Conservation (phyloP, 2,888 invertebrate genomes). For the Merodon equestris region DNA sequence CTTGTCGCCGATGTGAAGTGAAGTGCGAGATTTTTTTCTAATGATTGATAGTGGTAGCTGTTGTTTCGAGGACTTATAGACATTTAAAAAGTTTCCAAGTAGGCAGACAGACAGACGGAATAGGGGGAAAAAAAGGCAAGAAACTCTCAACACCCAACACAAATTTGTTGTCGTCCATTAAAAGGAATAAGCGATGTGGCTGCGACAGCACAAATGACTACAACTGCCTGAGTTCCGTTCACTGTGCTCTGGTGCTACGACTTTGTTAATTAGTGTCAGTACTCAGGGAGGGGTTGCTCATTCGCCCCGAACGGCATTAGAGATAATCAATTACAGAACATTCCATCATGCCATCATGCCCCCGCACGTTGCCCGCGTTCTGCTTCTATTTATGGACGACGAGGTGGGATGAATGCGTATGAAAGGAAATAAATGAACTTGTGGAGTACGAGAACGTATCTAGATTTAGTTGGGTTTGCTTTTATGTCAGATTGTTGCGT, state of each 20-base stretch:
- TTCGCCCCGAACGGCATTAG: too few relatives aligned
- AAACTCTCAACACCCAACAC: neutral
- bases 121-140: too few relatives aligned
- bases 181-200: conserved; percentile 5
- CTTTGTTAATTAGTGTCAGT: conserved; percentile 43
- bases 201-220: conserved; percentile 36
- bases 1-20: conserved; percentile 41
- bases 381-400: too few relatives aligned
- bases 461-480: too few relatives aligned
- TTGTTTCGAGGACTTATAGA: conserved; percentile 13
- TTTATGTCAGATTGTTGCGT: too few relatives aligned
- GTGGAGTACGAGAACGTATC: too few relatives aligned
- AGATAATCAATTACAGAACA: too few relatives aligned
- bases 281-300: neutral
- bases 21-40: conserved; percentile 43
- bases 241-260: conserved; percentile 9
- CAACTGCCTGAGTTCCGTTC: neutral
- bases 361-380: too few relatives aligned
- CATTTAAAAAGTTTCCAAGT: conserved; percentile 3
- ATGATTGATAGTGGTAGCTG: conserved; percentile 46
- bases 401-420: too few relatives aligned
- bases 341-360: too few relatives aligned
- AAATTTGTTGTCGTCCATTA: conserved; percentile 25
- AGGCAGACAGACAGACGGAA: conserved; percentile 3
- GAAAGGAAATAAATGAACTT: too few relatives aligned